Base-by-base conservation (phyloP, 2,888 invertebrate species). In the Caenorhabditis sp. region DNA sequence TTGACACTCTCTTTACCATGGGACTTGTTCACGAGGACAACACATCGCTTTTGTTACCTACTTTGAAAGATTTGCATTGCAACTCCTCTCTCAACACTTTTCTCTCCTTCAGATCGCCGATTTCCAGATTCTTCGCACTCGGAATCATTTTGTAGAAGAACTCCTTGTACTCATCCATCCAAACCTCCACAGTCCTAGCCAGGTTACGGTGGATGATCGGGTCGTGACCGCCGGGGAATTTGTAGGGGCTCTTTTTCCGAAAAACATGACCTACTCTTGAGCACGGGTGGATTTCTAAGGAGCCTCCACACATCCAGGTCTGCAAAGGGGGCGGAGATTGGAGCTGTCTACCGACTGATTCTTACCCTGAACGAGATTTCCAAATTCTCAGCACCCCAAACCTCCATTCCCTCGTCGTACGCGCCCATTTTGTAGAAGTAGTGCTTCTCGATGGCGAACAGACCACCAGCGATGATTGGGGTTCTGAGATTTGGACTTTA, bases 361-460 rank as follows among this genome's bases (percentile, higher is more conserved):
- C 47, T 44, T 8, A 96, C 96, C 95, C 96, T 94, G 93, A 97
- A 96, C 92, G 96, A 96, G 96, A 97, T 96, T 93, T 97, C 97
- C 59, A 97, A 94, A 93, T 97, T 97, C 93, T 97, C 96, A 69
- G 96, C 96, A 64, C 98, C 98, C 98, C 98, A 99, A 91, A 99
- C 98, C 93, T 98, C 97, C 98, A 99, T 99, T 90, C 98, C 98
- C 93, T 97, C 95, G 93, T 99, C 99, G 93, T 99, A 99, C 69
- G 97, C 95, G 68, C 98, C 99, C 86, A 98, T 94, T 94, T 98
- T 96, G 94, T 98, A 97, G 94, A 99, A 99, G 93, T 97, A 99
- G 38, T 97, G 96, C 92, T 95, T 95, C 93, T 98, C 97, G 85
- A 98, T 98, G 70, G 97, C 95, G 87, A 94, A 94, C 41, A 98